These are phyloP conservation scores for Eucera pruinosa DNA, from an alignment of 2,888 invertebrate species.

Conservation along the genomic window DNA sequence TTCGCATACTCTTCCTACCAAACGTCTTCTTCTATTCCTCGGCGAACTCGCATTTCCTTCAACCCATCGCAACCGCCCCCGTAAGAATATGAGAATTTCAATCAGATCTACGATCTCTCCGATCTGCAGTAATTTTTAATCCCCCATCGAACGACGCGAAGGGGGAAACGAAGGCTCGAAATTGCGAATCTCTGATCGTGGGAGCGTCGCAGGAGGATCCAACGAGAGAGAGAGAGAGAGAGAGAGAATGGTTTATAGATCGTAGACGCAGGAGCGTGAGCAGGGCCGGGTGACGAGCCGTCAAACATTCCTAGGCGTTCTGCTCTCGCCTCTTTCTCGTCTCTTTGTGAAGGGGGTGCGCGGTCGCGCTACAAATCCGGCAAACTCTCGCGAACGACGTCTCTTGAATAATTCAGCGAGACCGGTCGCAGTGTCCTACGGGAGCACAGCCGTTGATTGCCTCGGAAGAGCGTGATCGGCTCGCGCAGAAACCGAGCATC, in stretches of 20 bases:
- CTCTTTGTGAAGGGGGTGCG: slow-evolving; percentile 64
- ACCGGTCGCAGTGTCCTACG: slow-evolving; percentile 77
- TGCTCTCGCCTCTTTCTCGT: slow-evolving; percentile 50
- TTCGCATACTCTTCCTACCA: no score
- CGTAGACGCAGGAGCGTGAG: slow-evolving; percentile 33
- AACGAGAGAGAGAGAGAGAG: no score
- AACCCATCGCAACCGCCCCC: not conserved
- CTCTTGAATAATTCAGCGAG: slow-evolving; percentile 82
- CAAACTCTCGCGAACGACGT: slow-evolving; percentile 77
- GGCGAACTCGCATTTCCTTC: not conserved
- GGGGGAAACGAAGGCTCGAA: slow-evolving; percentile 17
- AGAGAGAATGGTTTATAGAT: slow-evolving; percentile 44
- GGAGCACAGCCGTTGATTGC: slow-evolving; percentile 76
- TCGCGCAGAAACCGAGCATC: slow-evolving; percentile 27
- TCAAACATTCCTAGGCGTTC: slow-evolving; percentile 64
- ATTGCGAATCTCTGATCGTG: slow-evolving; percentile 57
- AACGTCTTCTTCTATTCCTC: not conserved
- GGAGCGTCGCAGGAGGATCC: slow-evolving; percentile 51
- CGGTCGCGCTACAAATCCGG: slow-evolving; percentile 82
- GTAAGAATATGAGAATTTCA: slow-evolving; percentile 15
- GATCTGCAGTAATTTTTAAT: slow-evolving; percentile 52
- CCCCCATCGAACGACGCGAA: not conserved
- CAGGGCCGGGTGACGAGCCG: slow-evolving; percentile 46
- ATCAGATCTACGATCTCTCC: slow-evolving; percentile 3
- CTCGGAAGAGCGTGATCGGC: slow-evolving; percentile 51